Base-by-base conservation (phyloP, 1,140 invertebrate species). In the Drosophila grimshawi region DNA sequence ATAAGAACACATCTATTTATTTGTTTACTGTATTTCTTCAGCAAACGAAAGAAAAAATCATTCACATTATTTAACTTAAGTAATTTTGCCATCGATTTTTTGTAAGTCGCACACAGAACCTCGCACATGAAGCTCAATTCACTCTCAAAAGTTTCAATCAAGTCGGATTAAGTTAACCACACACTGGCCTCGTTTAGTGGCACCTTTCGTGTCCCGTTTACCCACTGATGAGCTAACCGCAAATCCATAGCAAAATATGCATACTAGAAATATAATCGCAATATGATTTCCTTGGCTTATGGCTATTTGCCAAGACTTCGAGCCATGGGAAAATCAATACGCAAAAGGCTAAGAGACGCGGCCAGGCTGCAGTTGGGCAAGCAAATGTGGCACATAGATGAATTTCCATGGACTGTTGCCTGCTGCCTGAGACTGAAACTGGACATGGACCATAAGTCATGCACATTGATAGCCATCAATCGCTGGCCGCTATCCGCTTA, bases 381-480 rank as follows among this genome's bases (percentile, higher is more conserved):
- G 76, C 76, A 69, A 80, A 33, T 74, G 51, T 83, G 85, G 64
- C 61, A 76, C 64, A 73, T 89, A 88, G 85, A 88, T 80, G 77
- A 73, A 88, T 89, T 61, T 79, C 70, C 67, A 79, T 86, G 80
- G 46, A 74, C 39, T 37, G 39, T 41, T 63, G 66, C 48, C 41
- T 45, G 62, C 41, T 43, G 65, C 11, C 57, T 56, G 60, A 29
- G 45, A 43, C 66, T 68, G 32, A 39, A 53, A 45, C 39, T 60
- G 68, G 63, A 68, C 61, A 55, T 30, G 29, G 71, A 57, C 80
- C 78, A 90, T 86, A 88, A 91, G 80, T 80, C 88, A 91, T 85
- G 75, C 78, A 78, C 88, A 91, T 88, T 91, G 88, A 91, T 91
- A 91, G 83, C 80, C 83, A 91, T 91, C 88, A 91, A 91, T 91